Evolutionary conservation across 2,113 vertebrate genomes (phyloP).

Genomic region (Chionis minor): DNA sequence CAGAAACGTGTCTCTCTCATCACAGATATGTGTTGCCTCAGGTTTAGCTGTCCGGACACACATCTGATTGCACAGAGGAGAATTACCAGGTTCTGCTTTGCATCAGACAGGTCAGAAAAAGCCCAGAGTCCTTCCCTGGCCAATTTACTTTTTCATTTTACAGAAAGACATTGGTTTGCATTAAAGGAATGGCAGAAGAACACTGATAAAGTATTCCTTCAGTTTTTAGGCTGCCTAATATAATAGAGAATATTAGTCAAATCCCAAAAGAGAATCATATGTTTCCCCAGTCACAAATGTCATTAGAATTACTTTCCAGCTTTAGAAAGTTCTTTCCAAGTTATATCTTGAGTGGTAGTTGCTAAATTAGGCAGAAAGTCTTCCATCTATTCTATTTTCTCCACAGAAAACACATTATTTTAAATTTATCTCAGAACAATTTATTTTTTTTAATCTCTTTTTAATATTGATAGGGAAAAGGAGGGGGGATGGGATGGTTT

Average conservation of each 20-base stretch:
- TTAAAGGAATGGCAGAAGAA: not conserved
- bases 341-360: conserved; percentile 11
- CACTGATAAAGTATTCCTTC: conserved; percentile 1
- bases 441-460: not conserved
- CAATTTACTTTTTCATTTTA: not conserved
- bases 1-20: not conserved
- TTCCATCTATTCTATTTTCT: conserved; percentile 38
- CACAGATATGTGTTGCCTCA: not conserved
- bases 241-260: conserved; percentile 44
- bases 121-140: not conserved
- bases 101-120: not conserved
- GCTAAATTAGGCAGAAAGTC: conserved; percentile 38
- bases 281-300: conserved; percentile 18
- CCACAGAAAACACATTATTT: not conserved
- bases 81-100: not conserved
- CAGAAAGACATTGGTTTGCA: not conserved
- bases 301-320: conserved; percentile 33
- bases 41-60: not conserved
- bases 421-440: not conserved
- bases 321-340: conserved; percentile 42
- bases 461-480: not conserved
- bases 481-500: not conserved
- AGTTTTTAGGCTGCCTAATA: not conserved
- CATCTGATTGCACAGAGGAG: not conserved
- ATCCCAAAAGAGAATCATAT: conserved; percentile 33